Evolutionary conservation across 2,113 vertebrate species (phyloP).

Genomic region (Climacteris rufus): DNA sequence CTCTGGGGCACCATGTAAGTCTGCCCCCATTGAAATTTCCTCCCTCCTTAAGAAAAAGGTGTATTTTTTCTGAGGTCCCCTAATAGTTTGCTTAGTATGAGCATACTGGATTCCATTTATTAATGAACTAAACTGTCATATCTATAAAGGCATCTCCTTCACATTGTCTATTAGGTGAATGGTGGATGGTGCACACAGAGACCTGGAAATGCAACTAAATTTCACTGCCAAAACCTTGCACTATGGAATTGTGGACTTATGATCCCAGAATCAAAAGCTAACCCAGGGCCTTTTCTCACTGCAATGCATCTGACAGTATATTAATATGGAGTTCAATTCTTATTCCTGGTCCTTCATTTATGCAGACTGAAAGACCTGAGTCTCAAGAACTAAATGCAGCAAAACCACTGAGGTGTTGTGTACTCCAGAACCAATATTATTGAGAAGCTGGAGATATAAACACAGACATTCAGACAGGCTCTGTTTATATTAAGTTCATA

Average conservation of each 20-base stretch:
- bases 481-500: neutral
- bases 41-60: neutral
- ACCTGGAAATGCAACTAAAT: neutral
- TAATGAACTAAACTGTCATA: neutral
- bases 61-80: neutral
- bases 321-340: neutral
- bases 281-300: neutral
- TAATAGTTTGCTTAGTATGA: neutral
- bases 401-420: neutral
- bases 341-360: neutral
- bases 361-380: neutral
- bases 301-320: neutral
- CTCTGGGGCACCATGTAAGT: neutral
- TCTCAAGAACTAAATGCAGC: neutral
- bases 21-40: neutral
- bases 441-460: neutral
- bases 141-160: neutral
- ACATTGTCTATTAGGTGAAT: neutral
- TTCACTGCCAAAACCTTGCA: neutral
- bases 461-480: neutral
- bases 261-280: neutral
- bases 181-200: accelerated
- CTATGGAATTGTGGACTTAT: neutral
- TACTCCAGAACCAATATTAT: neutral
- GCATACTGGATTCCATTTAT: neutral